These are phyloP conservation scores for Drosophila sproati DNA, from an alignment of 1,140 invertebrate genomes.

Conservation along the genomic window DNA sequence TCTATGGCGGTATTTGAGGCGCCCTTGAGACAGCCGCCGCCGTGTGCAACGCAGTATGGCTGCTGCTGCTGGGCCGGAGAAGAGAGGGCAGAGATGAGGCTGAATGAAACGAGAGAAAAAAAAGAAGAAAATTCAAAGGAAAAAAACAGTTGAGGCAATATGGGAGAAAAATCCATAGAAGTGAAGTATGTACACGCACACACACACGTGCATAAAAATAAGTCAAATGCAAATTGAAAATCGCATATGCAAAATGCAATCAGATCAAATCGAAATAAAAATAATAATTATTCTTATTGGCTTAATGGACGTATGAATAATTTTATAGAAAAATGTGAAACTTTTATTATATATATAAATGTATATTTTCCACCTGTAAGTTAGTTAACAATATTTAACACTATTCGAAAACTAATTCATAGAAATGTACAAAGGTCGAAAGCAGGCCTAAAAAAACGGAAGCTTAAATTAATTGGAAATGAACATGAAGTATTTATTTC, in stretches of 20 bases:
- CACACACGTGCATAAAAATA: slow-evolving; percentile 3
- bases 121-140: neutral
- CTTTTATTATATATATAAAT: neutral
- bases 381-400: neutral
- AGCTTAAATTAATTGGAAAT: neutral
- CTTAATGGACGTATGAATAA: slow-evolving; percentile 33
- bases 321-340: neutral
- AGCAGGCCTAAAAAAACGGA: neutral
- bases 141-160: neutral
- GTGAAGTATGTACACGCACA: neutral
- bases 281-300: slow-evolving; percentile 7
- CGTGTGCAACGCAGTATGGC: slow-evolving; percentile 30
- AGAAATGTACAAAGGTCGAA: too few relatives aligned
- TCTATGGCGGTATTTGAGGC: slow-evolving; percentile 27
- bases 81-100: neutral
- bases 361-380: neutral
- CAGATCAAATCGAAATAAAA: slow-evolving; percentile 17
- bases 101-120: slow-evolving; percentile 2
- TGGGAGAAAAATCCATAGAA: neutral
- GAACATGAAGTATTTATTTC: neutral
- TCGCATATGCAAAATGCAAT: neutral
- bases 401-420: too few relatives aligned
- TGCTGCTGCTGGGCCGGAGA: neutral
- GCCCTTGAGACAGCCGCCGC: slow-evolving; percentile 49
- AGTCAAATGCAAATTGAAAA: slow-evolving; percentile 34